Evolutionary conservation across 37 sponge, comb jelly and placozoan genomes (phyloP).

Genomic region (Axinella damicornis): DNA sequence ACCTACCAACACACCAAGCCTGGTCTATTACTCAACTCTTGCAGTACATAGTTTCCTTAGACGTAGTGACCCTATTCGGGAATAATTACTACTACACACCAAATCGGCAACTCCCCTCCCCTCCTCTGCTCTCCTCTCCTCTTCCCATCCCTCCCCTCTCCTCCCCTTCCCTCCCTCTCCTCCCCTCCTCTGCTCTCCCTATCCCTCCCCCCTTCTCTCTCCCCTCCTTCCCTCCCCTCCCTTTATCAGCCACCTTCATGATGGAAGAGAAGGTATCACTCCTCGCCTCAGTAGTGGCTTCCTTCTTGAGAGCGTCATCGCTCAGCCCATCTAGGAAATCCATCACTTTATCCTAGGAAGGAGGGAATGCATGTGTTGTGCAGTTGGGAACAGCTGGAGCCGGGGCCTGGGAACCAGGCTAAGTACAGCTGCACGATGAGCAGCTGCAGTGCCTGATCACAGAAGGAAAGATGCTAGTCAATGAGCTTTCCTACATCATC

Average conservation of each 20-base stretch:
- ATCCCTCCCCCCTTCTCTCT: background rate
- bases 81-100: no score
- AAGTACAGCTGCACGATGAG: background rate
- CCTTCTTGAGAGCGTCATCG: constrained; percentile 93
- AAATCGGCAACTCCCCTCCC: background rate
- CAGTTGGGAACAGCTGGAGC: background rate
- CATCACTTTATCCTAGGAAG: constrained; percentile 60
- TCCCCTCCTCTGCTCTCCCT: background rate
- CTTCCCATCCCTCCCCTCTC: background rate
- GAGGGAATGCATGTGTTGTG: no score
- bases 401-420: background rate
- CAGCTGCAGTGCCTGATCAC: no score
- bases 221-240: background rate
- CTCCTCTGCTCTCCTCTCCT: background rate
- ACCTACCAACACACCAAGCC: background rate
- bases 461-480: no score
- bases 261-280: constrained; percentile 87
- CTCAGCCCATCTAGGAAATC: constrained; percentile 79
- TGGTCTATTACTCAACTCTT: no score
- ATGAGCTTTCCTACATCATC: no score
- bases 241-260: constrained; percentile 60
- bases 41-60: no score
- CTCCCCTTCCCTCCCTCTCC: background rate
- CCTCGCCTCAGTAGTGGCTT: constrained; percentile 81
- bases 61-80: no score